Evolutionary conservation across 2,113 vertebrate genomes (phyloP).

Genomic region (Phoenicopterus ruber): DNA sequence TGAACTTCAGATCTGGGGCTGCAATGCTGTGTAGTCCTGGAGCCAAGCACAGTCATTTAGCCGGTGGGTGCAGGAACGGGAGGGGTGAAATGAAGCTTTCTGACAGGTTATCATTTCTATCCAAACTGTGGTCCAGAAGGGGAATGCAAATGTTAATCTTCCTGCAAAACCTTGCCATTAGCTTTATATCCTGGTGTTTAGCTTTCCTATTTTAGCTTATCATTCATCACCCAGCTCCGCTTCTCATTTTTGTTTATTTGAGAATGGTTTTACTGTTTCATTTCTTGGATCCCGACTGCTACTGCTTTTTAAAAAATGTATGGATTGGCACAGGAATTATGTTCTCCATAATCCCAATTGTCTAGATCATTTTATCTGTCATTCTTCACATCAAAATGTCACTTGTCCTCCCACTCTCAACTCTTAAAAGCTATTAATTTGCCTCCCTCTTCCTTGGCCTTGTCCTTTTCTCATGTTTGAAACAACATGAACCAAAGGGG

Average conservation of each 20-base stretch:
- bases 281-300: neutral
- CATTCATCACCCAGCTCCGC: neutral
- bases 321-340: slow-evolving; percentile 7
- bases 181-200: neutral
- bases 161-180: neutral
- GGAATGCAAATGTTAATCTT: neutral
- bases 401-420: slow-evolving; percentile 6
- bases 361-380: slow-evolving; percentile 34
- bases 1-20: neutral
- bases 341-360: slow-evolving; percentile 32
- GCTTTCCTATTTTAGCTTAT: neutral
- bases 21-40: neutral
- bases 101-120: neutral
- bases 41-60: neutral
- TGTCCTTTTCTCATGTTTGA: neutral
- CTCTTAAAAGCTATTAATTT: slow-evolving; percentile 44
- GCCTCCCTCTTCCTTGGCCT: neutral
- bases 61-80: neutral
- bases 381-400: slow-evolving; percentile 25
- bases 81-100: neutral
- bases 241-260: slow-evolving; percentile 21
- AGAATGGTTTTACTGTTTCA: neutral
- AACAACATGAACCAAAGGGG: neutral
- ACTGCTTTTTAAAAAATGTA: neutral
- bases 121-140: neutral